Evolutionary conservation across 2,113 vertebrate genomes (phyloP).

Genomic region (Scalopus aquaticus): DNA sequence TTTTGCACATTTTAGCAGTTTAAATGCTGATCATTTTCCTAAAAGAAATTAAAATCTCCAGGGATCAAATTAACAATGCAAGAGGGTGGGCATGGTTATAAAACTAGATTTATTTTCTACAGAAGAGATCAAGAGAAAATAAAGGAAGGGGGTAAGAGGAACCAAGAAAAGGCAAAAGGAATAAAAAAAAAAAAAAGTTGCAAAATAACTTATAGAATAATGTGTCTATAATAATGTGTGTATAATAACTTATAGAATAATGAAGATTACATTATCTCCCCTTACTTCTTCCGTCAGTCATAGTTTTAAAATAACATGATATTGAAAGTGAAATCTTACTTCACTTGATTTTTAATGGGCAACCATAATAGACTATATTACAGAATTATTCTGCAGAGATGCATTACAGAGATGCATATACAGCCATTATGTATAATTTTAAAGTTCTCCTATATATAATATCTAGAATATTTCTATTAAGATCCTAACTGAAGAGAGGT

Average conservation of each 20-base stretch:
- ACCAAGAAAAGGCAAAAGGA: neutral
- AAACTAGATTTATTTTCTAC: constrained; percentile 49
- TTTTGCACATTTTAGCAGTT: constrained; percentile 36
- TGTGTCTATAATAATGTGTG: no score
- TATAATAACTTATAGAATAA: neutral
- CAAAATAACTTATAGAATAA: neutral
- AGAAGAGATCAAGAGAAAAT: neutral
- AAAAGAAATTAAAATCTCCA: constrained; percentile 57
- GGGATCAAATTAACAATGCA: neutral
- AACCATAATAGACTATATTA: neutral
- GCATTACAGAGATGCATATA: neutral
- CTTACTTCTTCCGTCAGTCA: neutral
- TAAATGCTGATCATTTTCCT: constrained; percentile 46
- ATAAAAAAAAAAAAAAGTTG: neutral
- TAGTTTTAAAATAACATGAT: neutral
- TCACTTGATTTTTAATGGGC: neutral
- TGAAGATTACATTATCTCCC: neutral
- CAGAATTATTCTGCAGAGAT: neutral
- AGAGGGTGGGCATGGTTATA: neutral
- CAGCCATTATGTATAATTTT: neutral
- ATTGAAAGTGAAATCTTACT: neutral
- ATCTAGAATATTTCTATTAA: neutral
- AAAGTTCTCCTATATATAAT: neutral
- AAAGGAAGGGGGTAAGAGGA: neutral
- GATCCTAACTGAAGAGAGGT: neutral